Conservation (phyloP, 2,113 vertebrate species). For the Sinocyclocheilus grahami region DNA sequence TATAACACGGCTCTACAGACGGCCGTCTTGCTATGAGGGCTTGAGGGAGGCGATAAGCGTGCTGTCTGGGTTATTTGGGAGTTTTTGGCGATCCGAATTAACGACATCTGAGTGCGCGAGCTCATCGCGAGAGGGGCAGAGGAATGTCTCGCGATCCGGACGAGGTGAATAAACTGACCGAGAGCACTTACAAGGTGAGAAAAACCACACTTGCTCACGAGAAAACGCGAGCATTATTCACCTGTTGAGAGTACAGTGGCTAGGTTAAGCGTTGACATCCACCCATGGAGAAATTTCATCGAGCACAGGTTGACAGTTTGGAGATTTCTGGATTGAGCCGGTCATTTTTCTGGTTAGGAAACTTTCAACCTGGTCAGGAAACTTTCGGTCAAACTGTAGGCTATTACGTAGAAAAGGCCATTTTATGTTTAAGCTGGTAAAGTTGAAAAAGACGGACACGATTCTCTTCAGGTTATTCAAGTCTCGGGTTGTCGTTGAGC, state of each 20-base stretch:
- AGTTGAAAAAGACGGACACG: background rate
- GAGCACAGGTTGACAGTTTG: background rate
- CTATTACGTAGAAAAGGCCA: background rate
- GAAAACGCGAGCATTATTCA: background rate
- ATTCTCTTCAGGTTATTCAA: background rate
- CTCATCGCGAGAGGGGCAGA: constrained; percentile 22
- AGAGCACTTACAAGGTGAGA: constrained; percentile 91
- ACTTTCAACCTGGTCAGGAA: background rate
- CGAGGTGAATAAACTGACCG: constrained; percentile 90
- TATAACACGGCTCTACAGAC: constrained; percentile 1
- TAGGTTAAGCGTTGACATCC: background rate
- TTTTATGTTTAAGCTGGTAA: background rate
- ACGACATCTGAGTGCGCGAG: background rate
- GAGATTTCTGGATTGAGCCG: background rate
- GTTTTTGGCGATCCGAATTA: background rate
- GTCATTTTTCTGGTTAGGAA: background rate
- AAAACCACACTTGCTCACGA: background rate
- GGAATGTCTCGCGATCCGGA: constrained; percentile 88
- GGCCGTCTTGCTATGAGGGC: constrained; percentile 62
- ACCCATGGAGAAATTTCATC: background rate
- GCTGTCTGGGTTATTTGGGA: constrained; percentile 29
- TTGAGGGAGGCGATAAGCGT: constrained; percentile 56
- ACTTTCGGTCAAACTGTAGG: background rate
- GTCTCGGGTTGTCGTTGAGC: background rate
- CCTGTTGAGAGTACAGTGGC: background rate